These are phyloP conservation scores for Leucopternis melanops DNA, from an alignment of 2,113 vertebrate species.

Conservation along the genomic window DNA sequence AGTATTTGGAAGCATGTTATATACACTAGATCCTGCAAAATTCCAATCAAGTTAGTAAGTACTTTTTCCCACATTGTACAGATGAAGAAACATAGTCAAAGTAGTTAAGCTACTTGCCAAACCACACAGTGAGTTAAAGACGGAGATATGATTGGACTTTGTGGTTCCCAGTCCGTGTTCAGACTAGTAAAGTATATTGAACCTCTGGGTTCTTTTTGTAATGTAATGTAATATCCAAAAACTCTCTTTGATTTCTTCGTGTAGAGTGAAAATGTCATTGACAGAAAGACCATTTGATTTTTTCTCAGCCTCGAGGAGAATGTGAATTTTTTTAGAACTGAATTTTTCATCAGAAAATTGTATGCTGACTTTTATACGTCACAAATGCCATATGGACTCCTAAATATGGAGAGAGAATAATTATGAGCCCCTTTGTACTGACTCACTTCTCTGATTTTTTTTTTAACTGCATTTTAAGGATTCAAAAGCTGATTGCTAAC, in stretches of 20 bases:
- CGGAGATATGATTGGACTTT: constrained; percentile 17
- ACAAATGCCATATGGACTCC: constrained; percentile 63
- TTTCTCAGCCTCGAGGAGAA: constrained; percentile 13
- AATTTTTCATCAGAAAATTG: constrained; percentile 51
- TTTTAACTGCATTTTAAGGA: constrained; percentile 31
- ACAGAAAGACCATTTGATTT: constrained; percentile 42
- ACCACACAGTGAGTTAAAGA: constrained; percentile 39
- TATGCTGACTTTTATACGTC: constrained; percentile 62
- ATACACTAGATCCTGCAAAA: constrained; percentile 19
- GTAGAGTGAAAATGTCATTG: constrained; percentile 23
- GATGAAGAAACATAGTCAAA: constrained; percentile 29
- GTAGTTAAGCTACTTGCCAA: constrained; percentile 54
- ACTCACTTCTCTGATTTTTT: constrained; percentile 53
- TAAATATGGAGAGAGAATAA: constrained; percentile 62
- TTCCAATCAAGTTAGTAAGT: constrained; percentile 28
- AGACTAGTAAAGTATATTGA: constrained; percentile 14
- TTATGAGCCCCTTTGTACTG: constrained; percentile 62
- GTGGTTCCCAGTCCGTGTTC: constrained; percentile 18
- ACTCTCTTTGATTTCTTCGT: background rate
- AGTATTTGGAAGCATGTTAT: constrained; percentile 5
- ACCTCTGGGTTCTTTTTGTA: constrained; percentile 19
- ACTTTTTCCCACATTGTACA: constrained; percentile 42
- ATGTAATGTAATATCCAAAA: background rate
- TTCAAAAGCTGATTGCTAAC: constrained; percentile 32
- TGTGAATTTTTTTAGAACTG: constrained; percentile 41